phyloP scores from a whole-genome alignment of 2,797 vertebrate species.

The Phaenicophaeus curvirostris region DNA sequence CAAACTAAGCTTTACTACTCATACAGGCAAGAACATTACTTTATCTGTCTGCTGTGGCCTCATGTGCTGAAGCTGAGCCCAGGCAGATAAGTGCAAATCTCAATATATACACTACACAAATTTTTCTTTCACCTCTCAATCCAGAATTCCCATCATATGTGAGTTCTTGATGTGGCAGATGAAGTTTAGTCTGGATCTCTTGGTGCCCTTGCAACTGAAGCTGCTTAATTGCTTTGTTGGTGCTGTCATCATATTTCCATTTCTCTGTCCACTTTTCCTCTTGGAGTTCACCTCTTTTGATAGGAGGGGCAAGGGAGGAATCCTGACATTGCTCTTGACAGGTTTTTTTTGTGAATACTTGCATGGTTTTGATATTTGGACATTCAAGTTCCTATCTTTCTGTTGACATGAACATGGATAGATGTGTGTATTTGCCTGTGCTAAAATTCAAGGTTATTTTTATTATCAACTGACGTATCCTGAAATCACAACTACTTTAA shows the following conservation, averaged over 20 bases:
- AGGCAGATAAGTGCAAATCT: background rate
- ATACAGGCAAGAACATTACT: background rate
- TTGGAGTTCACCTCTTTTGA: background rate
- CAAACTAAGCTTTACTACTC: background rate
- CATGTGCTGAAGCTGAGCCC: background rate
- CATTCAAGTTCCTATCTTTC: conserved; percentile 3
- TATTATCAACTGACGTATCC: conserved; percentile 36
- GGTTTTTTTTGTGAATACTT: background rate
- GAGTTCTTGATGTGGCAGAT: background rate
- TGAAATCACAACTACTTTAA: conserved; percentile 23
- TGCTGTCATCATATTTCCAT: background rate
- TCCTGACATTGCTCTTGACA: background rate
- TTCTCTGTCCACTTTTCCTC: background rate
- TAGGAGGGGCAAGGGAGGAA: background rate
- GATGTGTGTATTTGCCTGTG: conserved; percentile 13
- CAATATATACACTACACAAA: background rate
- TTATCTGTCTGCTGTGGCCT: background rate
- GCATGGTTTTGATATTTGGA: background rate
- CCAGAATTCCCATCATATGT: background rate
- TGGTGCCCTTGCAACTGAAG: background rate
- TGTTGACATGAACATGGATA: background rate
- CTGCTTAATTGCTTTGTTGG: background rate
- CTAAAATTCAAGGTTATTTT: conserved; percentile 36
- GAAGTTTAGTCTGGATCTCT: background rate
- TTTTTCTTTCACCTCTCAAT: background rate